Percentiles rank a stretch among this genome's conserved stretches.
phyloP scores from a whole-genome alignment of 2,113 vertebrate genomes.

The Embiotoca jacksoni region DNA sequence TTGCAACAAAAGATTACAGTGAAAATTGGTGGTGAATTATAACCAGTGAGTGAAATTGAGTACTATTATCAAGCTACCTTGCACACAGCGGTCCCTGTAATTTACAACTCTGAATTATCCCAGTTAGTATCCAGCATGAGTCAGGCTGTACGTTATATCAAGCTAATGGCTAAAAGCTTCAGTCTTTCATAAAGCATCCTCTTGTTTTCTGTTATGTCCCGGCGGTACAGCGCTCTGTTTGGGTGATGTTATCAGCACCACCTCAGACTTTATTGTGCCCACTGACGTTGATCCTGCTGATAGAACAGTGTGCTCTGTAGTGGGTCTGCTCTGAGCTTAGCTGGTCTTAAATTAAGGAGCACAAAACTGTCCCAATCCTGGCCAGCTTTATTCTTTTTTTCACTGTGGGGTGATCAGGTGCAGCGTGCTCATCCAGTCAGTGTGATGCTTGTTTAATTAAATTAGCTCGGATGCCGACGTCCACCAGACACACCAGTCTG shows the following conservation, averaged over 20 bases:
- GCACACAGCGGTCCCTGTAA: background rate
- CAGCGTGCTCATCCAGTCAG: background rate
- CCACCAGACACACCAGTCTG: background rate
- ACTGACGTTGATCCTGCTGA: conserved; percentile 62
- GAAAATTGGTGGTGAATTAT: background rate
- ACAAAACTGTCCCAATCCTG: conserved; percentile 1
- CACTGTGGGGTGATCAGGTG: background rate
- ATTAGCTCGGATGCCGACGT: conserved; percentile 17
- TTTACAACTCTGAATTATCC: background rate
- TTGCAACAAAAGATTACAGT: background rate
- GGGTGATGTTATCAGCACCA: conserved; percentile 45
- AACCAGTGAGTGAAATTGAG: background rate
- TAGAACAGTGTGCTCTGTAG: conserved; percentile 43
- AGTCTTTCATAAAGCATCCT: conserved; percentile 35
- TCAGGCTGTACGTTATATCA: conserved; percentile 6
- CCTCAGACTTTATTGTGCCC: conserved; percentile 46
- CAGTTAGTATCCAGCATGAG: background rate
- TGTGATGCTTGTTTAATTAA: conserved; percentile 17
- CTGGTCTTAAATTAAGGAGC: conserved; percentile 37
- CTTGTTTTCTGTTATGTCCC: conserved; percentile 47
- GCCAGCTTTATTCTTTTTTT: conserved; percentile 17
- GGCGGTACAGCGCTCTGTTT: conserved; percentile 33
- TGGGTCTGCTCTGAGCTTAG: conserved; percentile 37
- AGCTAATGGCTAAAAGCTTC: background rate
- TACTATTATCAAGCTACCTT: background rate